A percentile compares a stretch with the other conserved stretches of the same genome.
phyloP scores from a whole-genome alignment of 2,797 vertebrate species.

The Sphenopsis melanotis region DNA sequence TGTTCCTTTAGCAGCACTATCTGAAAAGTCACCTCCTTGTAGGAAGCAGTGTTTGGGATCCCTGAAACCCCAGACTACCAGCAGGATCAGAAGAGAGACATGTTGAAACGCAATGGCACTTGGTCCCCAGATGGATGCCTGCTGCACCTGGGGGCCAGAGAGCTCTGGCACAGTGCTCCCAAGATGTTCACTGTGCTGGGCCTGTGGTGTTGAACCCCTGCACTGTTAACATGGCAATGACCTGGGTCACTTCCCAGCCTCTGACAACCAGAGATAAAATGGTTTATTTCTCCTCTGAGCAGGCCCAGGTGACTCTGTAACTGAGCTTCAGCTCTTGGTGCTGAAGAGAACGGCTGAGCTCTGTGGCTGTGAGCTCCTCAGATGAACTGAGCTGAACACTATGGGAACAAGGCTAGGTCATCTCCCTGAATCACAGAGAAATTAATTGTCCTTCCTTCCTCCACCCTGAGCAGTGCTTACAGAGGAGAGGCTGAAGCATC shows the following conservation, averaged over 20 bases:
- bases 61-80: not conserved
- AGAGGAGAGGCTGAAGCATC: not conserved
- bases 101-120: not conserved
- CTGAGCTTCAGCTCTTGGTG: not conserved
- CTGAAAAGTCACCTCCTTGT: not conserved
- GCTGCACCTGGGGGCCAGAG: not conserved
- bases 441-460: not conserved
- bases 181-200: not conserved
- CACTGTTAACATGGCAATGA: not conserved
- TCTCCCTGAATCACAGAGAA: not conserved
- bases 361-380: rapidly evolving
- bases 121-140: not conserved
- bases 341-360: not conserved
- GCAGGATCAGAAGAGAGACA: not conserved
- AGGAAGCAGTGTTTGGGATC: not conserved
- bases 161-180: not conserved
- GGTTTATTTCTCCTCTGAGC: not conserved
- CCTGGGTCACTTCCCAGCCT: not conserved
- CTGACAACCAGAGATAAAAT: not conserved
- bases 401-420: not conserved
- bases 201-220: not conserved
- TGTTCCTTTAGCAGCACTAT: not conserved
- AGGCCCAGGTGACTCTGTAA: not conserved
- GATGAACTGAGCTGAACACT: not conserved
- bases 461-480: not conserved